Evolutionary conservation across 2,888 invertebrate species (phyloP).

Genomic region (Hypsopygia costalis): DNA sequence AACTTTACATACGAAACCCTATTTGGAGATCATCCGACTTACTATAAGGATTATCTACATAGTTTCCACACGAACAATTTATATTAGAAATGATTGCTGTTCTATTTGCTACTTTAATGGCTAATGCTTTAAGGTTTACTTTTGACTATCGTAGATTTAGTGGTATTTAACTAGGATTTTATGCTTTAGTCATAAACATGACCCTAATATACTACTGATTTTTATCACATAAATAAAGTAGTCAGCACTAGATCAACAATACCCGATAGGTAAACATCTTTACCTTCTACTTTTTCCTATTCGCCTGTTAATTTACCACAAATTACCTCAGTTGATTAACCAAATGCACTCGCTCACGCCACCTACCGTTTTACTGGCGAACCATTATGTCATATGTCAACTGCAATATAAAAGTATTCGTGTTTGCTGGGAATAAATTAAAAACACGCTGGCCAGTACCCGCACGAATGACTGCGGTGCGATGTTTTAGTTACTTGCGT

Average conservation of each 20-base stretch:
- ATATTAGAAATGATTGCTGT: too few species aligned
- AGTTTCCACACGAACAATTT: too few species aligned
- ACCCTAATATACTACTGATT: too few species aligned
- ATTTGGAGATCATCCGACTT: neutral
- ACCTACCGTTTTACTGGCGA: conserved; percentile 20
- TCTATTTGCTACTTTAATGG: too few species aligned
- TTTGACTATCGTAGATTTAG: too few species aligned
- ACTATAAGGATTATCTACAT: too few species aligned
- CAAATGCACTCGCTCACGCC: conserved; percentile 7
- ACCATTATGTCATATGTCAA: conserved; percentile 48
- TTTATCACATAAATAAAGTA: too few species aligned
- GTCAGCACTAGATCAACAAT: too few species aligned
- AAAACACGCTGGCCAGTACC: conserved; percentile 10
- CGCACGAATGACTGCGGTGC: conserved; percentile 2
- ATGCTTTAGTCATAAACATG: too few species aligned
- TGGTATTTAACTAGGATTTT: too few species aligned
- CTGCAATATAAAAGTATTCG: conserved; percentile 42
- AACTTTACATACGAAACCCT: neutral
- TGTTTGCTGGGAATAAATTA: conserved; percentile 50
- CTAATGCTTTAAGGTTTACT: too few species aligned
- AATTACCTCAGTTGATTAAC: conserved; percentile 9
- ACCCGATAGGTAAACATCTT: too few species aligned
- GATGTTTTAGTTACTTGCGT: neutral
- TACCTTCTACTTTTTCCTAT: neutral
- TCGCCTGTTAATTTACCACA: conserved; percentile 1